Conservation (phyloP, 2,113 vertebrate genomes). For the Gadus macrocephalus region DNA sequence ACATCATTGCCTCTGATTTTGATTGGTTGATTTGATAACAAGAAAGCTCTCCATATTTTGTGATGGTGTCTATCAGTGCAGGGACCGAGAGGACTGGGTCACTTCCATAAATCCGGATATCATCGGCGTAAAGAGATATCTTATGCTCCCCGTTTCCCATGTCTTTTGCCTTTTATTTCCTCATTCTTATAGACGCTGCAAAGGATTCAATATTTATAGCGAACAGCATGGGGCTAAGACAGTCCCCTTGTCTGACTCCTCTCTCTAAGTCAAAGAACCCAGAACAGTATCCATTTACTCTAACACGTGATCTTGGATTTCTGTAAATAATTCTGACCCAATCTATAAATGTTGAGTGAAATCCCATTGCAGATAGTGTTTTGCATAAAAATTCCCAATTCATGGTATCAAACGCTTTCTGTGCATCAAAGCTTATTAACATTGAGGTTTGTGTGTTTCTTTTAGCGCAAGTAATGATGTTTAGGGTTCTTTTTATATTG, state of each 20-base stretch:
- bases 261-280: background rate
- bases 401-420: background rate
- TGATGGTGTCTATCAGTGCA: background rate
- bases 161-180: background rate
- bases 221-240: background rate
- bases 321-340: background rate
- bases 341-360: background rate
- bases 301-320: too few relatives aligned
- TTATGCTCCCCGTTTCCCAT: background rate
- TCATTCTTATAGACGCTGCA: background rate
- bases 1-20: constrained; percentile 15
- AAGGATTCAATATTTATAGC: constrained; percentile 1
- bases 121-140: constrained; percentile 13
- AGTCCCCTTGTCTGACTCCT: background rate
- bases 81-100: background rate
- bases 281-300: background rate
- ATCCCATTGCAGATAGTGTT: background rate
- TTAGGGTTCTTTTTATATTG: background rate
- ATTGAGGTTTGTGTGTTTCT: constrained; percentile 7
- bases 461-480: background rate
- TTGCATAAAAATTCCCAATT: background rate
- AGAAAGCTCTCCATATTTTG: background rate
- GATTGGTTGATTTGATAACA: constrained; percentile 1
- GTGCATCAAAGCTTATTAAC: constrained; percentile 13
- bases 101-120: constrained; percentile 3